These are phyloP conservation scores for Gymnoscelis rufifasciata DNA, from an alignment of 2,888 invertebrate genomes.

Conservation along the genomic window DNA sequence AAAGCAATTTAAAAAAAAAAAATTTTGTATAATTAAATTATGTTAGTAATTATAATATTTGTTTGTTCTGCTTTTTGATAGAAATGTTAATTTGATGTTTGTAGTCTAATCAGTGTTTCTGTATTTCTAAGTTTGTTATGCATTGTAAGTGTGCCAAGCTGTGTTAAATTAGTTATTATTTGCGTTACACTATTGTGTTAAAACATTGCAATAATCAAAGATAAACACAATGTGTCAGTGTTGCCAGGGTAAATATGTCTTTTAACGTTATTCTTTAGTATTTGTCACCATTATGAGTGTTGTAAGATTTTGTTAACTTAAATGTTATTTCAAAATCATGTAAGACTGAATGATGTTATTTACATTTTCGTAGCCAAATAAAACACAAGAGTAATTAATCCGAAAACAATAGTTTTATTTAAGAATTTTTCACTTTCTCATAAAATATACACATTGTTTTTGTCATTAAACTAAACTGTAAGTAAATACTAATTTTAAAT, in stretches of 20 bases:
- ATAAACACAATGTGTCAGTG: not conserved
- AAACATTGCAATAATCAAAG: conserved; percentile 13
- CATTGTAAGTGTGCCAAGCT: conserved; percentile 11
- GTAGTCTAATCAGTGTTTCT: too few species aligned
- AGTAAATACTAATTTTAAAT: conserved; percentile 80
- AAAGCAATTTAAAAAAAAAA: too few species aligned
- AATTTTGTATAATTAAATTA: too few species aligned
- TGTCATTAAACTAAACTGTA: conserved; percentile 79
- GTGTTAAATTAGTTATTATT: conserved; percentile 18
- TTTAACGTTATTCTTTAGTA: not conserved
- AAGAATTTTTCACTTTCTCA: conserved; percentile 79
- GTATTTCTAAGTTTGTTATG: conserved; percentile 6
- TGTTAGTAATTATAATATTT: too few species aligned
- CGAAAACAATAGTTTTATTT: conserved; percentile 80
- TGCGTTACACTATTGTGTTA: conserved; percentile 14
- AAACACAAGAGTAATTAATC: conserved; percentile 74
- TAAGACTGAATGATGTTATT: conserved; percentile 25
- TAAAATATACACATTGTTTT: conserved; percentile 80
- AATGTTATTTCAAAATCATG: conserved; percentile 16
- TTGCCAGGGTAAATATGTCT: conserved; percentile 11
- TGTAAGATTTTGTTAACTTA: conserved; percentile 1
- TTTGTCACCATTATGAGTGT: not conserved
- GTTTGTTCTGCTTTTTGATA: too few species aligned
- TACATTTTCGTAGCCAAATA: conserved; percentile 50
- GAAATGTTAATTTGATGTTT: too few species aligned